Evolutionary conservation across 2,888 invertebrate species (phyloP), one percentile per base, ranked within the genome.

Genomic region (Stenotaenia linearis): DNA sequence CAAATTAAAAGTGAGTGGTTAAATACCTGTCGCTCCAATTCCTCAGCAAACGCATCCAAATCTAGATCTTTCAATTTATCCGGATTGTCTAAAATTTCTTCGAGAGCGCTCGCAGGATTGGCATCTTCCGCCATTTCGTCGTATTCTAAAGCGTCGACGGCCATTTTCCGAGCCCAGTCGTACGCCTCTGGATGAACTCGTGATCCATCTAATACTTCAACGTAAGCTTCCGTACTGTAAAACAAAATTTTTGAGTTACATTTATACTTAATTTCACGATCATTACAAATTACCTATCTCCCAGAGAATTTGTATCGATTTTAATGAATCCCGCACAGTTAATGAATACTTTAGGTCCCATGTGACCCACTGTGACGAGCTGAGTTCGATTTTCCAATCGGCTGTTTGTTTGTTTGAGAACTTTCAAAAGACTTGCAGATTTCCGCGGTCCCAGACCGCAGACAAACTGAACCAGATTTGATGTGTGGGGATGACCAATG

Each of bases 161-260:
- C 99, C 98, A 99, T 99, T 88, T 99, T 99, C 56, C 98, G 89
- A 0, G 99, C 99, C 98, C 98, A 98, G 85, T 99, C 99, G 86
- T 99, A 99, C 0, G 98, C 97, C 88, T 99, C 99, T 0, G 98
- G 98, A 88, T 99, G 99, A 0, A 99, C 98, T 83, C 99, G 90
- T 0, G 98, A 97, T 0, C 98, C 97, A 85, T 99, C 99, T 78
- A 99, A 88, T 0, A 98, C 96, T 88, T 98, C 94, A 0, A 97
- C 95, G 84, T 97, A 97, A 0, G 95, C 94, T 85, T 97, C 97
- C 0, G 97, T 97, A 85, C 95, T 90, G 79, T 28, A 35, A 35
- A 23, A 56, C 6, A 28, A 56, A 69, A n/a, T 25, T 21, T 21
- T 7, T 56, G 21, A 15, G 15, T n/a, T n/a, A n/a, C n/a, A n/a